Base-by-base conservation (phyloP, 2,797 vertebrate genomes). In the Clarias fuscus region DNA sequence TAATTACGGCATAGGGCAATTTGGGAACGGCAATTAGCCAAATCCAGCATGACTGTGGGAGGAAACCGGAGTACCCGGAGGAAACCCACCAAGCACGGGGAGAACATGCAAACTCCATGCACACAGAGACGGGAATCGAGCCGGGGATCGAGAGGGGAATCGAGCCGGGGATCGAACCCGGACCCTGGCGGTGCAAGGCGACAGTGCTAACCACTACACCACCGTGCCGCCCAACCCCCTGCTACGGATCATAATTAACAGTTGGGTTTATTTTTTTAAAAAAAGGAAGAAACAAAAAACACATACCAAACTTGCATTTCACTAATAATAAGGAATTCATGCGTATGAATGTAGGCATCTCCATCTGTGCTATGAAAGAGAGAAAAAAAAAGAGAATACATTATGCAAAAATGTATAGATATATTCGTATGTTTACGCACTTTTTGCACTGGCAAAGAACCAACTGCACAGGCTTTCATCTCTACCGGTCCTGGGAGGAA, bases 341-440 rank as follows among this genome's bases (percentile, higher is more conserved):
- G 3, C 75, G 40, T 43, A 22, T 43, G 24, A 27, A 79, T 77
- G 15, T 59, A 58, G 30, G 30, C 56, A 20, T 24, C 30, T 37
- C 30, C 11, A 79, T 37, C 56, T 61, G 56, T 80, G 5, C 30
- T 43, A 40, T 64, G 37, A 37, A 37, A 37, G 37, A 37, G 3
- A 37, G 37, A 37, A 6, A 15, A n/a, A 79, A 20, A 73, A 61
- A 79, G 64, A 80, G 78, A 27, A 64, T 43, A 43, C 37, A 67
- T 81, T 43, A 48, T 81, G 79, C 79, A 65, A 81, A 53, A 43
- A 43, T 37, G 33, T 11, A 18, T 11, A 43, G 56, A 78, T 6
- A n/a, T n/a, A n/a, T n/a, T n/a, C n/a, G n/a, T 59, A n/a, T 80
- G 77, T 64, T 79, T 64, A 43, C 10, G 17, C 76, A 78, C 8